Conservation (phyloP, 1,140 invertebrate genomes). For the Hylaeus volcanicus region DNA sequence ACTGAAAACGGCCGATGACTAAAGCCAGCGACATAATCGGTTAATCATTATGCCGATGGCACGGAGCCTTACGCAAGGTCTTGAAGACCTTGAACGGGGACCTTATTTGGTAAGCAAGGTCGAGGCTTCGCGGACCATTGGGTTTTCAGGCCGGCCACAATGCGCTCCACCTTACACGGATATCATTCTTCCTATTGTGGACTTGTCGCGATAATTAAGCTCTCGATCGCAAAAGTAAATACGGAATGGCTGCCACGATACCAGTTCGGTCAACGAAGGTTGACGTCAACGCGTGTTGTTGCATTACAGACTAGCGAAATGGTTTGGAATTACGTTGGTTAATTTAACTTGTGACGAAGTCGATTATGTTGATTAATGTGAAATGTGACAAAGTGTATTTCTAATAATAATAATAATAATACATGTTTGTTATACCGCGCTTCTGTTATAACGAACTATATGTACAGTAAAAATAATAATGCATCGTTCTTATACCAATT, state of each 20-base stretch:
- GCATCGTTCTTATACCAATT: too few species aligned
- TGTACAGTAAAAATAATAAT: too few species aligned
- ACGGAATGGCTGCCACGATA: background rate
- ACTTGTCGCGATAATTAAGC: constrained; percentile 7
- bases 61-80: constrained; percentile 49
- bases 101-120: constrained; percentile 66
- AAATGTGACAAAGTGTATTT: too few species aligned
- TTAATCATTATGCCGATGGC: constrained; percentile 50
- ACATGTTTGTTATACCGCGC: too few species aligned
- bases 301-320: background rate
- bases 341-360: too few species aligned
- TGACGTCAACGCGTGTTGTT: background rate
- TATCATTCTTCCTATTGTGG: constrained; percentile 18
- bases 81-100: constrained; percentile 57
- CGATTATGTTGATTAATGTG: too few species aligned
- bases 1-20: constrained; percentile 34
- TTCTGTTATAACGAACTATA: too few species aligned
- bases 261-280: background rate
- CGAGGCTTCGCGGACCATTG: constrained; percentile 56
- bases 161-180: constrained; percentile 27
- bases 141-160: constrained; percentile 55
- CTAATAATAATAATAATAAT: too few species aligned
- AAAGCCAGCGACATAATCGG: constrained; percentile 41
- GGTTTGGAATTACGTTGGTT: too few species aligned
- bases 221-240: constrained; percentile 17